Evolutionary conservation across 1,140 invertebrate species (phyloP).

Genomic region (Lethocerus indicus): DNA sequence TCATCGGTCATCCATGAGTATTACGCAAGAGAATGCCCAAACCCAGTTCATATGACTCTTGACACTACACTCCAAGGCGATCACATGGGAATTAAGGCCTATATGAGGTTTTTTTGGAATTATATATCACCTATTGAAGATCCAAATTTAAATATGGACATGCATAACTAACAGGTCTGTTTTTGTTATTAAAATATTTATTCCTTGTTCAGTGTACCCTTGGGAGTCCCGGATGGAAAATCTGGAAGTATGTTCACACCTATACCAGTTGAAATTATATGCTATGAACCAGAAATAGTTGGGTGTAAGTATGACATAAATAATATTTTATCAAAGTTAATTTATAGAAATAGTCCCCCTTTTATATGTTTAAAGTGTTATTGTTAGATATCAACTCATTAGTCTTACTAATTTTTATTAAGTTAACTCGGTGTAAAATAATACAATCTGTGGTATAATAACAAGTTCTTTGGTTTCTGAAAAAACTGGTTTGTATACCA

Average conservation of each 20-base stretch:
- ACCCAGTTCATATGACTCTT: conserved; percentile 85
- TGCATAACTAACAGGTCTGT: not conserved
- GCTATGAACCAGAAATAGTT: conserved; percentile 77
- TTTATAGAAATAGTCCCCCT: no score
- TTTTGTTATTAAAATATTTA: not conserved
- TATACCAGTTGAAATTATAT: conserved; percentile 63
- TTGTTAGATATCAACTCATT: no score
- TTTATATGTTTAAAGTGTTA: no score
- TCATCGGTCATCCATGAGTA: conserved; percentile 96
- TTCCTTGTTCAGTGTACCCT: conserved; percentile 32
- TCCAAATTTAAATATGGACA: not conserved
- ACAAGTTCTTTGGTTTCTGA: no score
- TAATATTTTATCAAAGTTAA: no score
- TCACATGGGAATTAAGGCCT: conserved; percentile 82
- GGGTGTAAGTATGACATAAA: conserved; percentile 30
- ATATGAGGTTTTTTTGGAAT: conserved; percentile 37
- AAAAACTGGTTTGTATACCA: no score
- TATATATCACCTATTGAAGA: not conserved
- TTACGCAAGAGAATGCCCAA: conserved; percentile 81
- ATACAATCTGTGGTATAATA: no score
- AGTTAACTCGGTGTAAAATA: no score
- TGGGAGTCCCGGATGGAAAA: conserved; percentile 79
- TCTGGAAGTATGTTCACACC: conserved; percentile 93
- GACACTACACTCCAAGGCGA: conserved; percentile 69
- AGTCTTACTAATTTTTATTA: no score